Conservation (phyloP, 53 echinoderm and acorn worm species). For the Hippasteria phrygiana region DNA sequence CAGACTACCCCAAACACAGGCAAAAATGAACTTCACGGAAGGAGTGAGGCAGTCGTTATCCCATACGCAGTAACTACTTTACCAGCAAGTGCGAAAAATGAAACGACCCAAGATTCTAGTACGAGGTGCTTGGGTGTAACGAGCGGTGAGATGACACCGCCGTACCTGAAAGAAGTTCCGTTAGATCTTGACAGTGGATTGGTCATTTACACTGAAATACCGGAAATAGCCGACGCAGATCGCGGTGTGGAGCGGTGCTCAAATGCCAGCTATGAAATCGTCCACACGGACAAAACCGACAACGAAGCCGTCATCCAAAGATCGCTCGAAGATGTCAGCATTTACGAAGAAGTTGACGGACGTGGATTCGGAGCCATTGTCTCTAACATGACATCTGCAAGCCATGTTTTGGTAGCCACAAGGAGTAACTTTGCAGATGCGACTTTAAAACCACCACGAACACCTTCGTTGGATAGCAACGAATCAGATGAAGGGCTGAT, state of each 20-base stretch:
- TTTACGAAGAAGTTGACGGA: background rate
- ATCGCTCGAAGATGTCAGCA: background rate
- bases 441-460: too few relatives aligned
- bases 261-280: background rate
- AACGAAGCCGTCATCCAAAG: background rate
- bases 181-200: background rate
- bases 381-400: too few relatives aligned
- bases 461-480: background rate
- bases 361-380: background rate
- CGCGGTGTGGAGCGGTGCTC: background rate
- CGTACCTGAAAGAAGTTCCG: background rate
- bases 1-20: background rate
- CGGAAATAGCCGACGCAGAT: background rate
- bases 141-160: background rate
- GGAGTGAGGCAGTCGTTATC: background rate
- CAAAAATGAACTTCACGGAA: background rate
- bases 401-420: too few relatives aligned
- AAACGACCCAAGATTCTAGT: background rate
- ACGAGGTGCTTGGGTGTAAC: background rate
- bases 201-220: background rate
- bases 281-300: too few relatives aligned
- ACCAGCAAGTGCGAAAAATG: background rate
- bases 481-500: slow-evolving; percentile 6
- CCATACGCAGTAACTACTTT: background rate
- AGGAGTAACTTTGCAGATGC: too few relatives aligned